Evolutionary conservation across 2,888 invertebrate genomes (phyloP), one percentile per base, ranked within the genome.

Genomic region (Agrotis ipsilon): DNA sequence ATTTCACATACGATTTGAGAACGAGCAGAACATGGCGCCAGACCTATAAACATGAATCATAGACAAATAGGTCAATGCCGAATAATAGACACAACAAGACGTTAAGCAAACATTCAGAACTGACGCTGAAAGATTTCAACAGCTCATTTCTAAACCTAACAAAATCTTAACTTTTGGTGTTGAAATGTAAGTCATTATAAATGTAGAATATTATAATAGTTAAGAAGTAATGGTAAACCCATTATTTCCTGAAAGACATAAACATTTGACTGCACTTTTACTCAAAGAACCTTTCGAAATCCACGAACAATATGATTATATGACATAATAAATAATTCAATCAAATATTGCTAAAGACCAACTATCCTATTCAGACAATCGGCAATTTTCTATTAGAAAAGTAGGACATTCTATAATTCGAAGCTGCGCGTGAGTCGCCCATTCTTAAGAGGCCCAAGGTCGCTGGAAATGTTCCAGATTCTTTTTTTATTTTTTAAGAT

Each of bases 391-490:
- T 89, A 87, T 86, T 86, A 88, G 82, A 86, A 88, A 95, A 92
- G 91, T 94, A 90, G 95, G 93, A 81, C 95, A 88, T 88, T 90
- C 92, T 93, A 91, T 93, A 93, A 94, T 92, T 92, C 92, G 90
- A 82, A 84, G 81, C 90, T 86, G 88, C 86, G 91, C 91, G 91
- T 90, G 92, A 92, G 92, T 87, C 90, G 89, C 89, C 87, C 90
- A 91, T 92, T 91, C 88, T 90, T 89, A 92, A 92, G 89, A 87
- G 88, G 92, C 90, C 89, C 96, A 96, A 96, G 96, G 96, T 94
- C 94, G 94, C 92, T 96, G 95, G 94, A 95, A 90, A 78, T 85
- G 92, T 89, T 95, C 95, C 95, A 96, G 91, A 91, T 91, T 90
- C 79, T 86, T 87, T 88, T 90, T 91, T 90, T 85, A 81, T 84